Evolutionary conservation across 1,140 invertebrate genomes (phyloP).

Genomic region (Pseudomyrmex dendroicus): DNA sequence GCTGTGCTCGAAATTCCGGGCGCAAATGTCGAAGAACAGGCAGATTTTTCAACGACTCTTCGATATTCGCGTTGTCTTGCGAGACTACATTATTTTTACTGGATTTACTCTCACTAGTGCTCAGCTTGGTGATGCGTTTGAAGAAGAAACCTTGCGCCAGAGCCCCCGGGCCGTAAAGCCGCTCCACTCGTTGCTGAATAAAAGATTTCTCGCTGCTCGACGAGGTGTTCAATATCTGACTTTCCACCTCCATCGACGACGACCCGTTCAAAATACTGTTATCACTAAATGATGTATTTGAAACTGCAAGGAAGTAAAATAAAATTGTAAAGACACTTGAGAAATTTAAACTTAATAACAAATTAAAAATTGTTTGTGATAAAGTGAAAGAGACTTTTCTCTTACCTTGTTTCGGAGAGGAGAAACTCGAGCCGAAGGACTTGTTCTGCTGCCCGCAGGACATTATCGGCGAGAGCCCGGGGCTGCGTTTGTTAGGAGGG

Average conservation of each 20-base stretch:
- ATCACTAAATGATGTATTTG: constrained; percentile 75
- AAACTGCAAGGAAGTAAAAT: constrained; percentile 68
- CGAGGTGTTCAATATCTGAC: constrained; percentile 76
- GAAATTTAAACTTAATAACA: neutral
- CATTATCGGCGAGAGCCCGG: constrained; percentile 71
- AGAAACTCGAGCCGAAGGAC: constrained; percentile 75
- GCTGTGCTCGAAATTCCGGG: constrained; percentile 93
- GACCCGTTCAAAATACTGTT: constrained; percentile 79
- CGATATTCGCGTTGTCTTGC: constrained; percentile 77
- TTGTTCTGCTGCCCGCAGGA: constrained; percentile 80
- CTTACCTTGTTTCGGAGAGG: constrained; percentile 77
- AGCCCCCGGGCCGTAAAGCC: constrained; percentile 94
- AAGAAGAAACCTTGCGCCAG: constrained; percentile 93
- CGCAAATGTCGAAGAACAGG: constrained; percentile 92
- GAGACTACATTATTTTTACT: constrained; percentile 81
- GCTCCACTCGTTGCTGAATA: constrained; percentile 94
- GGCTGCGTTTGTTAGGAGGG: constrained; percentile 74
- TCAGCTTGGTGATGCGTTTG: constrained; percentile 81
- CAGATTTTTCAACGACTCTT: constrained; percentile 84
- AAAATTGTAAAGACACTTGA: neutral
- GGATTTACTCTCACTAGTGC: constrained; percentile 81
- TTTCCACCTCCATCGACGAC: constrained; percentile 65
- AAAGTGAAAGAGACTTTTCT: constrained; percentile 51
- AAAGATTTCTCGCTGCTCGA: constrained; percentile 90
- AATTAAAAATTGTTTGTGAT: constrained; percentile 48